Evolutionary conservation across 2,888 invertebrate species (phyloP).

Genomic region (Antitype chi): DNA sequence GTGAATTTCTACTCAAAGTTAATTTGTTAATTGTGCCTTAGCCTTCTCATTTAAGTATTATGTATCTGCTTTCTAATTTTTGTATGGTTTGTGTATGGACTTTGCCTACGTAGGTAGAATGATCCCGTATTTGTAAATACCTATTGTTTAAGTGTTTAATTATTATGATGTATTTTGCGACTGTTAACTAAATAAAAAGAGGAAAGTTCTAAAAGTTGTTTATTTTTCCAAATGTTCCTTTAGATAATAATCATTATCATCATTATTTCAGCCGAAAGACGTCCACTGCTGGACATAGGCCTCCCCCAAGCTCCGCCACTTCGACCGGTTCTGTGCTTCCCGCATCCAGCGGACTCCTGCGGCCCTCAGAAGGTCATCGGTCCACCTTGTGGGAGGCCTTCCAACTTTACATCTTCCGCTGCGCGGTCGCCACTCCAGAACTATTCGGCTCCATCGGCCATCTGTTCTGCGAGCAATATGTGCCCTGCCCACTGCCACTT

Average conservation of each 20-base stretch:
- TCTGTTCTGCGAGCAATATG: too few species aligned
- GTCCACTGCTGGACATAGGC: too few species aligned
- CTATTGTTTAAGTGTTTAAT: constrained; percentile 88
- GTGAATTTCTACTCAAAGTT: constrained; percentile 70
- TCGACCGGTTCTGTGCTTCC: too few species aligned
- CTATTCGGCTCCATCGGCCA: too few species aligned
- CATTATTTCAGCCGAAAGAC: too few species aligned
- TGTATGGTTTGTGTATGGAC: constrained; percentile 88
- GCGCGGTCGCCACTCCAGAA: too few species aligned
- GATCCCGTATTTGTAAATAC: constrained; percentile 88
- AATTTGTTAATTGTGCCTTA: constrained; percentile 68
- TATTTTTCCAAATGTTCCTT: constrained; percentile 56
- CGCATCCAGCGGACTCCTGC: too few species aligned
- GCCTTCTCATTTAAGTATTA: constrained; percentile 74
- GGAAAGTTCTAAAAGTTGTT: constrained; percentile 77
- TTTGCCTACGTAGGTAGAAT: constrained; percentile 90
- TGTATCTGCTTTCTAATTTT: constrained; percentile 84
- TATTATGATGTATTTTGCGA: constrained; percentile 87
- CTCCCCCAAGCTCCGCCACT: too few species aligned
- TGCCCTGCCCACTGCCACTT: too few species aligned
- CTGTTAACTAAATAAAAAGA: constrained; percentile 89
- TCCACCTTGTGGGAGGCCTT: too few species aligned
- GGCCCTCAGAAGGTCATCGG: too few species aligned
- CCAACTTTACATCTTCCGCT: too few species aligned
- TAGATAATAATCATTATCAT: not conserved